phyloP scores from a whole-genome alignment of 2,797 vertebrate species.

The Argyrosomus regius region DNA sequence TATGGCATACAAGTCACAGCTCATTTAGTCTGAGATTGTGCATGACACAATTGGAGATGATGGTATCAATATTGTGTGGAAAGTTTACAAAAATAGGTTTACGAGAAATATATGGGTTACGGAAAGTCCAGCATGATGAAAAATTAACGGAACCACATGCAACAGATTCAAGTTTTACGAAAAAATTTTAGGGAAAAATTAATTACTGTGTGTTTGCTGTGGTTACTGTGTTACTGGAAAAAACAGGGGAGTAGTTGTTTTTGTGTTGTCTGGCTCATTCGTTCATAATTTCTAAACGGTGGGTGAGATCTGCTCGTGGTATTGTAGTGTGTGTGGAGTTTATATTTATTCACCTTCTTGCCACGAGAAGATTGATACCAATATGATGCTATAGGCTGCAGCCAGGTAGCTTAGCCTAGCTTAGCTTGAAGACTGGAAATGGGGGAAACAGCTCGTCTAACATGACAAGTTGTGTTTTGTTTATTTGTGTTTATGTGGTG shows the following conservation, averaged over 20 bases:
- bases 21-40: conserved; percentile 34
- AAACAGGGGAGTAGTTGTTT: background rate
- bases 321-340: no score
- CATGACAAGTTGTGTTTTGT: no score
- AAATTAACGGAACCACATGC: background rate
- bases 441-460: no score
- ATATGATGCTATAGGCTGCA: no score
- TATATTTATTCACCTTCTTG: no score
- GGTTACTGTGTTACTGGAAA: conserved; percentile 13
- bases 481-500: no score
- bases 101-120: background rate
- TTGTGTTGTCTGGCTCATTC: background rate
- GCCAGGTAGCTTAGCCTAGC: no score
- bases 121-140: background rate
- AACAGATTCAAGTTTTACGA: conserved; percentile 4
- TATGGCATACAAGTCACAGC: conserved; percentile 7
- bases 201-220: conserved; percentile 3
- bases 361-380: no score
- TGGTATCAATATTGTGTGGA: background rate
- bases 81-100: conserved; percentile 5
- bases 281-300: background rate
- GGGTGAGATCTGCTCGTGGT: background rate
- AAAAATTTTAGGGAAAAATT: conserved; percentile 1
- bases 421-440: no score
- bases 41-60: conserved; percentile 21